phyloP scores from a whole-genome alignment of 2,888 invertebrate species.

The Drosophila hawaiiensis region DNA sequence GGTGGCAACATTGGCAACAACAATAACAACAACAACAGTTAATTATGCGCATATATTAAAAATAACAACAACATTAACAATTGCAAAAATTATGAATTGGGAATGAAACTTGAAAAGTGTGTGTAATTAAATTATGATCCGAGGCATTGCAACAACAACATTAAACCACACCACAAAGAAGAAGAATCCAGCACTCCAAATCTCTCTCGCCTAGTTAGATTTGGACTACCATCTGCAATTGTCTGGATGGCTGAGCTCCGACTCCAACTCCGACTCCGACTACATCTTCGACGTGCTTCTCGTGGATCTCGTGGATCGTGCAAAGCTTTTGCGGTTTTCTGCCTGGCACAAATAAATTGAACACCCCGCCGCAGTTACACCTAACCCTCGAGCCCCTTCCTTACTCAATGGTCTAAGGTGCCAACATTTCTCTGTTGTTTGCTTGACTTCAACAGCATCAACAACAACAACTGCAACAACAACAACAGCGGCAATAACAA shows the following conservation, averaged over 20 bases:
- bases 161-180: constrained; percentile 50
- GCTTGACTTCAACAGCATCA: not conserved
- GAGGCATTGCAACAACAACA: constrained; percentile 39
- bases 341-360: constrained; percentile 68
- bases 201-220: constrained; percentile 22
- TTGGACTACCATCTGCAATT: constrained; percentile 24
- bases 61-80: constrained; percentile 10
- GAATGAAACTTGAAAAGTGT: constrained; percentile 69
- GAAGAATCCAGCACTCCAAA: not conserved
- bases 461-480: not conserved
- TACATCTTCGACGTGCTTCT: not conserved
- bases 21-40: constrained; percentile 19
- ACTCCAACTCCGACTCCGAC: not conserved
- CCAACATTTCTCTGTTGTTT: constrained; percentile 26
- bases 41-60: constrained; percentile 67
- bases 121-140: constrained; percentile 61
- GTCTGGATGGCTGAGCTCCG: constrained; percentile 26
- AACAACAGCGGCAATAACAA: not conserved
- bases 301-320: constrained; percentile 49
- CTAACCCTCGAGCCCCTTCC: not conserved
- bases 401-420: constrained; percentile 20
- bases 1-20: constrained; percentile 12
- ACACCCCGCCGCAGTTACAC: constrained; percentile 40
- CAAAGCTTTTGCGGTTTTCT: constrained; percentile 65
- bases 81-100: constrained; percentile 61